phyloP scores from a whole-genome alignment of 1,140 invertebrate genomes.

The Ostrea edulis region DNA sequence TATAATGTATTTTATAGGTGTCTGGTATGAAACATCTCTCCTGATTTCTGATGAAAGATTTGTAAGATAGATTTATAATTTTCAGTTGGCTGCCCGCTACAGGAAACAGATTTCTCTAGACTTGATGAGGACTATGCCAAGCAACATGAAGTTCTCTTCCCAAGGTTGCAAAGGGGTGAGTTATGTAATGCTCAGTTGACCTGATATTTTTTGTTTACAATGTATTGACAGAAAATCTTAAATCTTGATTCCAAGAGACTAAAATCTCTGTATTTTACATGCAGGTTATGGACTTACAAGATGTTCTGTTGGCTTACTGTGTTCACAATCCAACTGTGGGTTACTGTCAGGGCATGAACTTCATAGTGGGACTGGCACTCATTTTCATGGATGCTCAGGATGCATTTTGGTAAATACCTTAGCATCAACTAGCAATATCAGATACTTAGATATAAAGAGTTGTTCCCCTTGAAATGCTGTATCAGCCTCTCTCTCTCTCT shows the following conservation, averaged over 20 bases:
- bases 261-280: conserved; percentile 37
- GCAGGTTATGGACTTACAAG: conserved; percentile 80
- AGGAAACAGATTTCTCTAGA: conserved; percentile 81
- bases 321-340: conserved; percentile 80
- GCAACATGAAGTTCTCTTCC: conserved; percentile 80
- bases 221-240: not conserved
- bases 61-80: conserved; percentile 45
- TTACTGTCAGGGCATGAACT: conserved; percentile 83
- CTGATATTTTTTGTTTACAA: not conserved
- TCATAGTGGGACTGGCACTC: conserved; percentile 81
- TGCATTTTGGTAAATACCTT: conserved; percentile 80
- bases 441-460: not conserved
- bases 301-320: conserved; percentile 81
- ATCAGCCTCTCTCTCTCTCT: not conserved
- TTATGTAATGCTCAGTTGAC: too few species aligned
- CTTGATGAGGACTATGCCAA: conserved; percentile 81
- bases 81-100: conserved; percentile 79
- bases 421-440: not conserved
- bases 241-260: not conserved
- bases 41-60: not conserved
- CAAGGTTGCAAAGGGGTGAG: conserved; percentile 80
- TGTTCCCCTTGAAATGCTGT: not conserved
- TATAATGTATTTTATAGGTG: not conserved
- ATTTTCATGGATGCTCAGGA: conserved; percentile 81
- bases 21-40: not conserved